A percentile compares a stretch with the other conserved stretches of the same genome.
Evolutionary conservation across 2,888 invertebrate species (phyloP).

Genomic region (Lycocerus yunnanus): DNA sequence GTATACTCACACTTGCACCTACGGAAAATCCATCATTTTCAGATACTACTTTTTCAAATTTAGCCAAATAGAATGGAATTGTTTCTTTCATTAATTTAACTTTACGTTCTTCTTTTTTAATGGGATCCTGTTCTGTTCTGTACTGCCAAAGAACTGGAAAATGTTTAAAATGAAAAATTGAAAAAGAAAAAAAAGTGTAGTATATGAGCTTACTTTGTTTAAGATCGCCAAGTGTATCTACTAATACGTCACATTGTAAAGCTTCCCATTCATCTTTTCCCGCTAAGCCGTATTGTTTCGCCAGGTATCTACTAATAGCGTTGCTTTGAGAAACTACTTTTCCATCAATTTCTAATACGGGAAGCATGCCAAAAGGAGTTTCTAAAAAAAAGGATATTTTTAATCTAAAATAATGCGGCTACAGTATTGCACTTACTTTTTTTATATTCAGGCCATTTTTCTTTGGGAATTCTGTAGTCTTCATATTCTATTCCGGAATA

Average conservation of each 20-base stretch:
- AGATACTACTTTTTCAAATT: constrained; percentile 60
- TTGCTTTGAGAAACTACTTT: constrained; percentile 60
- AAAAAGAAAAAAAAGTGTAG: not conserved
- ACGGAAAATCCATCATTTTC: constrained; percentile 61
- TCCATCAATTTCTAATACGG: constrained; percentile 64
- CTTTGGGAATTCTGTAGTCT: constrained; percentile 60
- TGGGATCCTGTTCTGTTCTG: constrained; percentile 59
- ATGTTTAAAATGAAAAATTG: constrained; percentile 21
- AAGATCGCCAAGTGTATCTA: constrained; percentile 61
- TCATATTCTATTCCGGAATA: constrained; percentile 61
- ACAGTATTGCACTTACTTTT: constrained; percentile 52
- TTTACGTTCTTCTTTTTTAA: constrained; percentile 61
- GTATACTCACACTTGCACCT: constrained; percentile 58
- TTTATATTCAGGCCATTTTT: constrained; percentile 60
- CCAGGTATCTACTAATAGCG: constrained; percentile 63
- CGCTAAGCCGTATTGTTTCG: constrained; percentile 58
- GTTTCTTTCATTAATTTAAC: constrained; percentile 60
- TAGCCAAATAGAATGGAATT: constrained; percentile 61
- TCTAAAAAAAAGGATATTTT: constrained; percentile 50
- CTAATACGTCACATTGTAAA: constrained; percentile 61
- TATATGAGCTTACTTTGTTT: constrained; percentile 55
- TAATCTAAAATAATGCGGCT: not conserved
- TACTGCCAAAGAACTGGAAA: constrained; percentile 57
- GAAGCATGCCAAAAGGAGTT: constrained; percentile 63
- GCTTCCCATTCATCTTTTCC: constrained; percentile 63